Evolutionary conservation across 30 jellyfish, hydroid and myxozoan species (phyloP).

Genomic region (Pseudorhiza aurosa): DNA sequence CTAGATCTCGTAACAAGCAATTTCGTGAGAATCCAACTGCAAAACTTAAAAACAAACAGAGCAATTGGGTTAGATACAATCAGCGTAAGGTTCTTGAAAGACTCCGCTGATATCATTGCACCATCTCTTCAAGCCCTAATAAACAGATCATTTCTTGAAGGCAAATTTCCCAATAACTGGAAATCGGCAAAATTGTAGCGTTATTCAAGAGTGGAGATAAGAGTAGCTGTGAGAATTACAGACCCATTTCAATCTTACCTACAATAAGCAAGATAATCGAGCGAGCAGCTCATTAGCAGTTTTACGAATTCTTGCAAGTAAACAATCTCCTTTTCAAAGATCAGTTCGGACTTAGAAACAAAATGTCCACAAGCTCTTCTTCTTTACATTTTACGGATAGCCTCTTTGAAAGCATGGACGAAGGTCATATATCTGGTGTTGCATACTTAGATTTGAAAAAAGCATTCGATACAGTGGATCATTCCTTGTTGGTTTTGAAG

Average conservation of each 20-base stretch:
- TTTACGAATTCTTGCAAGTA: conserved; percentile 49
- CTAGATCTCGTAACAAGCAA: conserved; percentile 63
- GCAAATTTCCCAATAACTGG: conserved; percentile 39
- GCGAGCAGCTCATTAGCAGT: conserved; percentile 58
- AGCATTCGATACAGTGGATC: conserved; percentile 32
- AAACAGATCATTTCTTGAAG: conserved; percentile 49
- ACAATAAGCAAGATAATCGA: conserved; percentile 58
- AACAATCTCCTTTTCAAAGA: conserved; percentile 36
- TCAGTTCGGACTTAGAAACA: conserved; percentile 47
- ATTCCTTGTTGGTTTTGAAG: conserved; percentile 34
- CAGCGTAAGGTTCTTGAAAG: conserved; percentile 60
- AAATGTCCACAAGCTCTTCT: conserved; percentile 51
- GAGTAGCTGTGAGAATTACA: conserved; percentile 50
- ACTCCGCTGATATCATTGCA: conserved; percentile 64
- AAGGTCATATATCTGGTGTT: neutral
- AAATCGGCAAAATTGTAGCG: conserved; percentile 51
- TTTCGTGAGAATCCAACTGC: conserved; percentile 46
- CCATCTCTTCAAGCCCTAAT: conserved; percentile 59
- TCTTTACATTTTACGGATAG: conserved; percentile 46
- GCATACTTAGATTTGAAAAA: conserved; percentile 29
- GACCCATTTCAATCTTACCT: conserved; percentile 51
- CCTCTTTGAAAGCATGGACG: conserved; percentile 52
- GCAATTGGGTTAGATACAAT: conserved; percentile 63
- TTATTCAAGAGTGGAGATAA: conserved; percentile 13
- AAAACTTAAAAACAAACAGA: conserved; percentile 51